These are phyloP conservation scores for Oxystoma pomonae DNA, from an alignment of 2,888 invertebrate species.

Conservation along the genomic window DNA sequence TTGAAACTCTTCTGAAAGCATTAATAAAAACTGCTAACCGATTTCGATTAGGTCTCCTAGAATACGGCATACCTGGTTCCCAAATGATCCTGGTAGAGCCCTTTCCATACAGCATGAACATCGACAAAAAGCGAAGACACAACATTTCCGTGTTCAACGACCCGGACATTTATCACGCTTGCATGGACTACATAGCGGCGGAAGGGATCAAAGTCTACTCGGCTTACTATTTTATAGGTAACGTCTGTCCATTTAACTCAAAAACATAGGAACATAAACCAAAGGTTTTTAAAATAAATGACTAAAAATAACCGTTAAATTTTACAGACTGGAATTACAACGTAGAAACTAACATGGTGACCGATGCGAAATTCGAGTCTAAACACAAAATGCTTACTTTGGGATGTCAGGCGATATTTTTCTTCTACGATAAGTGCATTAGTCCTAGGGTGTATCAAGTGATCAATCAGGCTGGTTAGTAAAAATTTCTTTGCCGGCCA, in stretches of 20 bases:
- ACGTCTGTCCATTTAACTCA: too few relatives aligned
- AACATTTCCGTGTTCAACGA: constrained; percentile 41
- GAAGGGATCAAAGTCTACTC: constrained; percentile 49
- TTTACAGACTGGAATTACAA: constrained; percentile 52
- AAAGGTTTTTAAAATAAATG: too few relatives aligned
- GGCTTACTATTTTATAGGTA: constrained; percentile 54
- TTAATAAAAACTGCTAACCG: too few relatives aligned
- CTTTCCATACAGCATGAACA: constrained; percentile 37
- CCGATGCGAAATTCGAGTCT: constrained; percentile 51
- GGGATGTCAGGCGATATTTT: constrained; percentile 55
- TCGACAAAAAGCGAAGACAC: constrained; percentile 29
- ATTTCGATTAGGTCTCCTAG: constrained; percentile 51
- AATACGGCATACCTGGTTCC: constrained; percentile 53
- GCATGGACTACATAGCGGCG: constrained; percentile 28
- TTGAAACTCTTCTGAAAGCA: too few relatives aligned
- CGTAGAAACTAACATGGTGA: constrained; percentile 33
- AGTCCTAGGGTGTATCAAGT: constrained; percentile 47
- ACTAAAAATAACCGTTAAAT: too few relatives aligned
- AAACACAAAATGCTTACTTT: constrained; percentile 47
- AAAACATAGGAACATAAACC: too few relatives aligned
- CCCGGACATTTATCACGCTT: constrained; percentile 52
- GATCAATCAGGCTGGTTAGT: constrained; percentile 50
- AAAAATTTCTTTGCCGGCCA: too few relatives aligned
- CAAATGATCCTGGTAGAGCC: constrained; percentile 61
- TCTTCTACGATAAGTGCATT: constrained; percentile 55